Evolutionary conservation across 2,113 vertebrate species (phyloP).

Genomic region (Lophura nycthemera): DNA sequence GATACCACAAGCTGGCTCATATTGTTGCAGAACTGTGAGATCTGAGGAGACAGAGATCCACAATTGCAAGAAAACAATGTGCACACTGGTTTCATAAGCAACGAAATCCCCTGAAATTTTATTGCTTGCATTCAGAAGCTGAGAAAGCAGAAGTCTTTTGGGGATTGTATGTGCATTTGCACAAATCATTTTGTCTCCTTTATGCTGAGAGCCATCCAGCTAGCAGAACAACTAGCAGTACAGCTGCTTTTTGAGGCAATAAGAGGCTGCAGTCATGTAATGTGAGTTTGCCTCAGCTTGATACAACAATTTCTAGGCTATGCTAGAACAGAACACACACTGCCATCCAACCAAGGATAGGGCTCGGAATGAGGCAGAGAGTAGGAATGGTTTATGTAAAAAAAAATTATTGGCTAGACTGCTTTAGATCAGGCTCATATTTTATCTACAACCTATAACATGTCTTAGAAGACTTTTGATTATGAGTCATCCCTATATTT

Average conservation of each 20-base stretch:
- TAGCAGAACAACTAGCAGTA: background rate
- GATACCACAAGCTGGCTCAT: background rate
- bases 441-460: background rate
- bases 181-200: background rate
- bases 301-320: background rate
- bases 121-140: background rate
- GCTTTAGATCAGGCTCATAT: background rate
- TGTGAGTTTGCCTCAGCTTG: background rate
- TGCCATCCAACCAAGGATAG: background rate
- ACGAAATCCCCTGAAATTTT: background rate
- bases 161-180: background rate
- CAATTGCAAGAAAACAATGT: background rate
- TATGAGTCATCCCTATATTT: background rate
- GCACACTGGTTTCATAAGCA: background rate
- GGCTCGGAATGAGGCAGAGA: background rate
- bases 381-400: background rate
- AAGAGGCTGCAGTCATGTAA: background rate
- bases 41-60: background rate
- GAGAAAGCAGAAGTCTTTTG: background rate
- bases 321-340: background rate
- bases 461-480: background rate
- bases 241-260: background rate
- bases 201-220: background rate
- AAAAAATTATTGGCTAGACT: background rate
- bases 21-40: background rate